Percentiles rank a stretch among this genome's conserved stretches.
phyloP scores from a whole-genome alignment of 2,113 vertebrate genomes.

The Xiphias gladius region DNA sequence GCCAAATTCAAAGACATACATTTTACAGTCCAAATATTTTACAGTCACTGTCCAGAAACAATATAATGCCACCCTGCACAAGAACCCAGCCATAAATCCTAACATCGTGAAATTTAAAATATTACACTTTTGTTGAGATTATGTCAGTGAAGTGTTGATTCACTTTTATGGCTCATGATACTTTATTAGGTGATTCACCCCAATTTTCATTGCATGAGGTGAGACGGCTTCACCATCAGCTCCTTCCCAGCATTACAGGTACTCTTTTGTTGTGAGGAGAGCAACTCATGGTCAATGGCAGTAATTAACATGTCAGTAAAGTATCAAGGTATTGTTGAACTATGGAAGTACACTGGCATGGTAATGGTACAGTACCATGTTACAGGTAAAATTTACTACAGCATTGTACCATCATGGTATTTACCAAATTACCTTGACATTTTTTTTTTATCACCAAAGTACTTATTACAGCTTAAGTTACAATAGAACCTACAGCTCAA shows the following conservation, averaged over 20 bases:
- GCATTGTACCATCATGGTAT: not conserved
- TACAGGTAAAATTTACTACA: not conserved
- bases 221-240: not conserved
- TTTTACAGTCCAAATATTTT: slow-evolving; percentile 35
- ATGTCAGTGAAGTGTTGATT: slow-evolving; percentile 46
- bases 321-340: not conserved
- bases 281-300: too few relatives aligned
- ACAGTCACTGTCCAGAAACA: slow-evolving; percentile 9
- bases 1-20: slow-evolving; percentile 17
- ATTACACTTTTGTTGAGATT: slow-evolving; percentile 22
- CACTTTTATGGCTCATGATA: slow-evolving; percentile 40
- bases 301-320: too few relatives aligned
- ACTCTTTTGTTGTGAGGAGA: not conserved
- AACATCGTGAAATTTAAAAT: slow-evolving; percentile 19
- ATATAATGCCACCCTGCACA: not conserved
- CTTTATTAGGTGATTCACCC: slow-evolving; percentile 36
- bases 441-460: not conserved
- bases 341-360: not conserved
- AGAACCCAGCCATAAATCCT: slow-evolving; percentile 21
- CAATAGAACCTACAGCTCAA: not conserved
- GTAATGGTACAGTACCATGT: not conserved
- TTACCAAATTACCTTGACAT: too few relatives aligned
- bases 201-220: slow-evolving; percentile 44
- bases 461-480: not conserved
- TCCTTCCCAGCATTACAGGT: slow-evolving; percentile 1